A percentile compares a stretch with the other conserved stretches of the same genome.
phyloP scores from a whole-genome alignment of 2,113 vertebrate genomes.

The Notothenia rossii region DNA sequence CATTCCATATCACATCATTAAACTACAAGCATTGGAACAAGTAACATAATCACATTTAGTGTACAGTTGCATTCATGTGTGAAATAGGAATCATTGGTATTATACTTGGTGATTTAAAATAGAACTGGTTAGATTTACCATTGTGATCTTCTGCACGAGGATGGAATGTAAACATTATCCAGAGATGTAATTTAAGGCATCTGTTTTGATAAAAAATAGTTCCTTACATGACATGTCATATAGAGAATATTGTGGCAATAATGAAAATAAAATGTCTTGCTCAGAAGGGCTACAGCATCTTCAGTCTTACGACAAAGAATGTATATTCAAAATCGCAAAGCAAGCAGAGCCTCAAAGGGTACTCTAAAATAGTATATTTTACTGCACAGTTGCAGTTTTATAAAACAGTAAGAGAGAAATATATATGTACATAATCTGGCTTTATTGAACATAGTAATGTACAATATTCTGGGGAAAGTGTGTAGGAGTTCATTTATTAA shows the following conservation, averaged over 20 bases:
- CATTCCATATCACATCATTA: constrained; percentile 24
- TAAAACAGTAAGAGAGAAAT: constrained; percentile 29
- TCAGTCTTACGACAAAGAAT: not conserved
- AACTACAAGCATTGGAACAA: not conserved
- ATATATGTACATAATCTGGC: constrained; percentile 49
- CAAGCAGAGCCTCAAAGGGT: not conserved
- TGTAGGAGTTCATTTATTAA: constrained; percentile 39
- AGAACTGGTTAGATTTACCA: not conserved
- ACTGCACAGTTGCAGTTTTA: not conserved
- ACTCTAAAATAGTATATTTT: not conserved
- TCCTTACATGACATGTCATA: not conserved
- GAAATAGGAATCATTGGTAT: constrained; percentile 27
- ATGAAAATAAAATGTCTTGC: not conserved
- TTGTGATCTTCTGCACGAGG: not conserved
- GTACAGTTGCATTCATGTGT: constrained; percentile 14
- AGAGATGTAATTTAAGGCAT: not conserved
- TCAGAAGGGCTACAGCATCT: constrained; percentile 15
- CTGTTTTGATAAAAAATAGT: not conserved
- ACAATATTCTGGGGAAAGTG: constrained; percentile 56
- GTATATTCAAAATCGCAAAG: constrained; percentile 11
- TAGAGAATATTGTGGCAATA: not conserved
- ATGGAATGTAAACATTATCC: not conserved
- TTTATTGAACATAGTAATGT: constrained; percentile 73
- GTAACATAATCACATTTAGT: constrained; percentile 6
- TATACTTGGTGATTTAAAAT: constrained; percentile 15